Evolutionary conservation across 2,113 vertebrate genomes (phyloP), one percentile per base, ranked within the genome.

Genomic region (Mustelus asterias): DNA sequence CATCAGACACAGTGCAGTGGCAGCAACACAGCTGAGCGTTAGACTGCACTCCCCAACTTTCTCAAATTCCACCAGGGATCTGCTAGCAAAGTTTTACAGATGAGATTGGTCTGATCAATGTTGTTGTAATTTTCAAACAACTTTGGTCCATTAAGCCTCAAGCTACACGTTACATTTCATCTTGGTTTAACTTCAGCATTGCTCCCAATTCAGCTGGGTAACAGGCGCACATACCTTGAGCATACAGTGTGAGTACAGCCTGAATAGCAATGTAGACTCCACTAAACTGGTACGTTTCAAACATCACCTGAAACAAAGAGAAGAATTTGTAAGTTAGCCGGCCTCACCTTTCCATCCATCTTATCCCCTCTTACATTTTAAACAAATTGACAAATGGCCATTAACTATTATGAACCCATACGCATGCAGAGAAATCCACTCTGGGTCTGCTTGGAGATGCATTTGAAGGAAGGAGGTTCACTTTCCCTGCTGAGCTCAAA

Each of bases 201-300:
- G 37, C 58, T 63, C 7, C 89, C 13, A 63, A 6, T 20, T 83
- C 37, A 41, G 33, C 29, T 76, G 29, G 16, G 3, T 26, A 20
- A 8, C 54, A 86, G 24, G 54, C 3, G 97, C 95, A 97, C 98
- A 96, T 98, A 99, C 99, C 99, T 99, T 99, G 99, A 96, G 99
- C 99, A 96, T 99, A 99, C 60, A 99, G 98, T 95, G 99, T 99
- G 96, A 99, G 98, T 96, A 99, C 99, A 96, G 99, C 99, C 97
- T 99, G 99, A 97, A 99, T 99, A 95, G 99, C 99, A 96, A 99
- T 99, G 96, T 99, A 99, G 70, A 99, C 98, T 41, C 99, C 99
- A 96, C 98, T 97, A 97, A 99, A 99, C 97, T 99, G 99, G 97
- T 99, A 99, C 0, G 98, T 99, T 98, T 99, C 99, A 98, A 99